phyloP scores from a whole-genome alignment of 2,113 vertebrate genomes.

The Ceyx cyanopectus region DNA sequence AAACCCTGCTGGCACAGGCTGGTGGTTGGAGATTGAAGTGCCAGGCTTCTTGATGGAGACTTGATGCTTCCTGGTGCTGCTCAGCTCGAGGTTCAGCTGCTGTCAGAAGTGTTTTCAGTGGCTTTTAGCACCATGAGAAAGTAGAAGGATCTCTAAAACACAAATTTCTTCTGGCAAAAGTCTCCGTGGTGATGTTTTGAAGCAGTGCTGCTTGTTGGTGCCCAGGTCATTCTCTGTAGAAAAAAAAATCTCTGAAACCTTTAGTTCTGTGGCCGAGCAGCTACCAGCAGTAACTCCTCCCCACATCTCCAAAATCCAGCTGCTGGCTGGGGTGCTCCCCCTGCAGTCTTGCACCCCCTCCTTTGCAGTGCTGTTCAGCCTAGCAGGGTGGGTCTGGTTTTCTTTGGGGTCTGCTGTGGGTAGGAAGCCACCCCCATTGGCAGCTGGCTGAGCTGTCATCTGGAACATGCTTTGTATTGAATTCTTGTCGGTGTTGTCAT shows the following conservation, averaged over 20 bases:
- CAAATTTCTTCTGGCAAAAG: not conserved
- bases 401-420: not conserved
- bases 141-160: too few relatives aligned
- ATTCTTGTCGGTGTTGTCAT: not conserved
- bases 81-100: constrained; percentile 18
- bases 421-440: not conserved
- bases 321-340: too few relatives aligned
- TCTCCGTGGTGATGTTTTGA: not conserved
- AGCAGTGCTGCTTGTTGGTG: not conserved
- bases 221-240: not conserved
- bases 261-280: not conserved
- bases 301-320: too few relatives aligned
- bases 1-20: not conserved
- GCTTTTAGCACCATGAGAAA: not conserved
- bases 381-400: not conserved
- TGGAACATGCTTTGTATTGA: not conserved
- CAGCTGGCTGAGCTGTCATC: not conserved
- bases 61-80: not conserved
- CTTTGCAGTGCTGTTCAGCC: not conserved
- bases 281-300: not conserved
- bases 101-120: not conserved
- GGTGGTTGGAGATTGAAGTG: not conserved
- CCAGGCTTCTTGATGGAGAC: not conserved
- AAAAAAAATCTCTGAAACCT: not conserved
- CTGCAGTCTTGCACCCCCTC: accelerated